phyloP scores from a whole-genome alignment of 2,797 vertebrate genomes.

The Pempheris klunzingeri region DNA sequence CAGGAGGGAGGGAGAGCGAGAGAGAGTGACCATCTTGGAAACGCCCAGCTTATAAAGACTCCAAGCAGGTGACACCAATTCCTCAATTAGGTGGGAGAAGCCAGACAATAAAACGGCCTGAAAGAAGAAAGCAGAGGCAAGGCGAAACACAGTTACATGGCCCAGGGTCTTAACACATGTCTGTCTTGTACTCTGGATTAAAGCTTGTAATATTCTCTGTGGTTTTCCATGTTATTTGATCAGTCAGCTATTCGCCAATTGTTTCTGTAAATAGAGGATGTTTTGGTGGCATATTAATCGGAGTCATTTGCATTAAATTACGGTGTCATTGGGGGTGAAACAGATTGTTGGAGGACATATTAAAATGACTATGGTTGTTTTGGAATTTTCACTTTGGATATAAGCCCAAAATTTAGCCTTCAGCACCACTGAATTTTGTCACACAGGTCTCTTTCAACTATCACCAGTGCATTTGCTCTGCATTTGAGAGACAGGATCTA shows the following conservation, averaged over 20 bases:
- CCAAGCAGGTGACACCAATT: too few species aligned
- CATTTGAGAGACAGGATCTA: too few species aligned
- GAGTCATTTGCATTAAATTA: not conserved
- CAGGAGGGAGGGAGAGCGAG: too few species aligned
- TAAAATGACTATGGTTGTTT: not conserved
- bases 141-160: too few species aligned
- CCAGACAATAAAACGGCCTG: too few species aligned
- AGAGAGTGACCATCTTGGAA: too few species aligned
- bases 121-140: too few species aligned
- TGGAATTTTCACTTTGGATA: not conserved
- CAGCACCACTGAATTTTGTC: not conserved
- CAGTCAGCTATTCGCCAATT: not conserved
- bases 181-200: slow-evolving; percentile 34
- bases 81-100: too few species aligned
- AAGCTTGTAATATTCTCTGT: slow-evolving; percentile 31
- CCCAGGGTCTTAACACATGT: too few species aligned
- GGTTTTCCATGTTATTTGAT: slow-evolving; percentile 24
- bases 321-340: not conserved
- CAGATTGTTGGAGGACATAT: not conserved
- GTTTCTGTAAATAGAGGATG: not conserved
- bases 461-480: not conserved
- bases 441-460: not conserved
- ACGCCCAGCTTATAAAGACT: too few species aligned
- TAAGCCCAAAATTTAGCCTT: not conserved
- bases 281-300: not conserved